A percentile compares a stretch with the other conserved stretches of the same genome.
These are phyloP conservation scores for Dromiciops gliroides DNA, from an alignment of 2,113 vertebrate species.

Conservation along the genomic window DNA sequence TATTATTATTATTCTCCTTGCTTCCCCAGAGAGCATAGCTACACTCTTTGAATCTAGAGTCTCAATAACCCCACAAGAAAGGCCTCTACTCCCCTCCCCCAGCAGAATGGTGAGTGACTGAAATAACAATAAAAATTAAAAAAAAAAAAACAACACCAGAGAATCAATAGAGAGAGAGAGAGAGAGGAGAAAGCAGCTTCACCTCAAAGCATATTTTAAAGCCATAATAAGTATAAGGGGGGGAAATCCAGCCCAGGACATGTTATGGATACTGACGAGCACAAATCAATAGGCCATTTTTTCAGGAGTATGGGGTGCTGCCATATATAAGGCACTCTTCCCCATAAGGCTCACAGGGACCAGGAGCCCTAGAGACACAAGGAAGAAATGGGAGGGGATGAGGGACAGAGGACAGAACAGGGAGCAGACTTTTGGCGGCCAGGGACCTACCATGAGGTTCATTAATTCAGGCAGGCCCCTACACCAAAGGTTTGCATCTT, in stretches of 20 bases:
- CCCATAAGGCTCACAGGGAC: neutral
- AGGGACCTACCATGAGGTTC: constrained; percentile 56
- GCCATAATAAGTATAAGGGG: neutral
- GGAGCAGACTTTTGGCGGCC: constrained; percentile 2
- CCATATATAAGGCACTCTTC: neutral
- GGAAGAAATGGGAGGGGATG: neutral
- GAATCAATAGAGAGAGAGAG: neutral
- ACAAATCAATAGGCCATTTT: neutral
- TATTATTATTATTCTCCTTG: neutral
- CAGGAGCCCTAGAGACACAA: neutral
- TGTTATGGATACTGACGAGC: neutral
- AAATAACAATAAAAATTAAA: neutral
- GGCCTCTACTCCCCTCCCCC: neutral
- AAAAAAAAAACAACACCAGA: neutral
- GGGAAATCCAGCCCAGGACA: neutral
- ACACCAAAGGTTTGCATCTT: constrained; percentile 43
- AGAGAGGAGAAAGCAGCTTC: neutral
- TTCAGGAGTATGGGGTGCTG: neutral
- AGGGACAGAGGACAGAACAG: neutral
- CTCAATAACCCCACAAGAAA: neutral
- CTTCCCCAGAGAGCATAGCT: neutral
- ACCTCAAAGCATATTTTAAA: neutral
- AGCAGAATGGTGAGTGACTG: neutral
- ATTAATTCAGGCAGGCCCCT: constrained; percentile 28
- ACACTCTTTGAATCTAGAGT: neutral